Evolutionary conservation across 2,888 invertebrate genomes (phyloP).

Genomic region (Diachrysia chrysitis): DNA sequence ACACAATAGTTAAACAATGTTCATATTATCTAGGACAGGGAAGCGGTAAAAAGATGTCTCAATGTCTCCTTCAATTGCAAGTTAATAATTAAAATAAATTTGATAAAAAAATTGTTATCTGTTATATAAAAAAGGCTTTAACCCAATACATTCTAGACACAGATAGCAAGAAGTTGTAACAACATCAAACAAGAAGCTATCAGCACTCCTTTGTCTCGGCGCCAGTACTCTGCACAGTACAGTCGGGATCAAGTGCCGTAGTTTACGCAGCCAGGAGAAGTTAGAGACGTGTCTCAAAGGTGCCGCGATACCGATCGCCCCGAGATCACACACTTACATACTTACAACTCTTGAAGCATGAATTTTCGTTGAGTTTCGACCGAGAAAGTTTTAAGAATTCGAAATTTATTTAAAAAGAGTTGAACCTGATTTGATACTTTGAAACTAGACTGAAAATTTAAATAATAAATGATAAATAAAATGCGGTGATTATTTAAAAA

Average conservation of each 20-base stretch:
- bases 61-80: too few species aligned
- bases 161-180: not conserved
- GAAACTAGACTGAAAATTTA: too few species aligned
- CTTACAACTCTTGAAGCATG: slow-evolving; percentile 27
- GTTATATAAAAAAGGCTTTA: too few species aligned
- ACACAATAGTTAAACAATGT: too few species aligned
- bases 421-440: too few species aligned
- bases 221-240: not conserved
- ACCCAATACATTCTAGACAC: not conserved
- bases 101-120: too few species aligned
- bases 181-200: not conserved
- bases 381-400: not conserved
- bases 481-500: not conserved
- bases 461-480: too few species aligned
- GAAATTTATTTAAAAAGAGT: too few species aligned
- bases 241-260: slow-evolving; percentile 33
- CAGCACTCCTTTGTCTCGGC: not conserved
- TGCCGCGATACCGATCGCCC: slow-evolving; percentile 45
- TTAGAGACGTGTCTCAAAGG: slow-evolving; percentile 53
- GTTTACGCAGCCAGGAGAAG: slow-evolving; percentile 45
- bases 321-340: slow-evolving; percentile 38
- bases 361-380: not conserved
- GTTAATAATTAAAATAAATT: too few species aligned
- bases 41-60: too few species aligned
- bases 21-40: too few species aligned